Conservation (phyloP, 2,113 vertebrate genomes). For the Gymnorhina tibicen region DNA sequence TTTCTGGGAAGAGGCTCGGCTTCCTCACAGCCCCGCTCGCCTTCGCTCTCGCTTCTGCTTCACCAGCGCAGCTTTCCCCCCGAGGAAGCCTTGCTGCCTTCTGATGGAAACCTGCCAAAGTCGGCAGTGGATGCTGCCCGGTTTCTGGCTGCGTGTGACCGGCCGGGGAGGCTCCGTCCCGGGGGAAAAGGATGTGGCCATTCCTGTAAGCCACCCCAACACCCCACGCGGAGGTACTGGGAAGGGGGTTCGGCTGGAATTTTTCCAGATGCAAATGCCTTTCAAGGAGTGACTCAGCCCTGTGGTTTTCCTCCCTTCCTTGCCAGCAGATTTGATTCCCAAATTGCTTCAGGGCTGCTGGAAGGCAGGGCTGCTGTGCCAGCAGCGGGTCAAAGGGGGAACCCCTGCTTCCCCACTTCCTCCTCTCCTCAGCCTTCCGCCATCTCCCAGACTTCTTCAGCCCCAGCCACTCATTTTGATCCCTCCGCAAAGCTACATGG, state of each 20-base stretch:
- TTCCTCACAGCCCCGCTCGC: neutral
- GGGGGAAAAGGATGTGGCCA: neutral
- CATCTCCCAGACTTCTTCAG: neutral
- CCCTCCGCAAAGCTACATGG: neutral
- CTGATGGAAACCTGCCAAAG: neutral
- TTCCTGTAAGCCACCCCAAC: neutral
- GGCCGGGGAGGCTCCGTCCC: rapidly evolving
- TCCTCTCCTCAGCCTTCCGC: neutral
- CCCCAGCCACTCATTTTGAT: neutral
- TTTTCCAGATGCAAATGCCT: neutral
- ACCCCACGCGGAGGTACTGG: neutral
- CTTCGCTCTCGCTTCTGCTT: neutral
- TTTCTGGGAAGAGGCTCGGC: neutral
- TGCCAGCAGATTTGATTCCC: neutral
- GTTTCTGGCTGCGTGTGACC: neutral
- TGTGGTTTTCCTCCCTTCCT: constrained; percentile 43
- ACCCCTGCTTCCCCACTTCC: neutral
- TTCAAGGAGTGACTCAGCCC: constrained; percentile 11
- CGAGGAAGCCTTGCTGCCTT: neutral
- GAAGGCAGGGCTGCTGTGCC: neutral
- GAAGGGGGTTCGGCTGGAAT: neutral
- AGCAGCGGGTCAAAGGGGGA: rapidly evolving
- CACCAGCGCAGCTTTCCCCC: neutral
- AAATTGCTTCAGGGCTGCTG: neutral
- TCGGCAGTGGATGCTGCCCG: rapidly evolving